Conservation (phyloP, 2,797 vertebrate species). For the Lagocephalus sceleratus region DNA sequence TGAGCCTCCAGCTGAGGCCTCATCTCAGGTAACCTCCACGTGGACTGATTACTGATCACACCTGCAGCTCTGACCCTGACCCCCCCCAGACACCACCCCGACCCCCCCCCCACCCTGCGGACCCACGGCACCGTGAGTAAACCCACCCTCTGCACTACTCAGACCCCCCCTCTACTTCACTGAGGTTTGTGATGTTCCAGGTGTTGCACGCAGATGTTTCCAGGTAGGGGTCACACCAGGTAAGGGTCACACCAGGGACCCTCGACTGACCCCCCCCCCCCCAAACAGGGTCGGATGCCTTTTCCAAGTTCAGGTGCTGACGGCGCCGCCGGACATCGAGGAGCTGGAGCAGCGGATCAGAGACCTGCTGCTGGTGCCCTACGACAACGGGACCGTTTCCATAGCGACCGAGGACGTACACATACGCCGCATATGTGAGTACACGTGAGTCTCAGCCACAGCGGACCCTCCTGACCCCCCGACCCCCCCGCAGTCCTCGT, state of each 20-base stretch:
- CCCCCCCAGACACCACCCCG: conserved; percentile 15
- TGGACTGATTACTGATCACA: no score
- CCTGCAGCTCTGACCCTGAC: not conserved
- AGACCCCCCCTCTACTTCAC: not conserved
- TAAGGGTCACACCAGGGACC: no score
- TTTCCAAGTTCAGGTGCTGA: conserved; percentile 69
- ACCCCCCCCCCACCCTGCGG: not conserved
- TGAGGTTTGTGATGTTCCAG: no score
- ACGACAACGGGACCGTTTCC: conserved; percentile 28
- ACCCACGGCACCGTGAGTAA: no score
- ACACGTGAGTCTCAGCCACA: no score
- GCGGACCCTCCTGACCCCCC: no score
- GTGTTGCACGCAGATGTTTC: no score
- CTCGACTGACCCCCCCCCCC: no score
- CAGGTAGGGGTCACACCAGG: no score
- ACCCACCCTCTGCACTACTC: conserved; percentile 15
- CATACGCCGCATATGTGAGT: conserved; percentile 71
- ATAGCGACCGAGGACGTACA: conserved; percentile 52
- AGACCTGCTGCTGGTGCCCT: conserved; percentile 46
- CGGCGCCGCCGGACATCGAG: conserved; percentile 28
- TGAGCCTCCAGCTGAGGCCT: conserved; percentile 58
- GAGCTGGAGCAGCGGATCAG: conserved; percentile 54
- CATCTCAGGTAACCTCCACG: conserved; percentile 41
- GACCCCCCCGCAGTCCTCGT: conserved; percentile 48
- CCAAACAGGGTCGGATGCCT: conserved; percentile 59